A percentile compares a stretch with the other conserved stretches of the same genome.
Conservation (phyloP, 2,797 vertebrate species). For the Balearica regulorum region DNA sequence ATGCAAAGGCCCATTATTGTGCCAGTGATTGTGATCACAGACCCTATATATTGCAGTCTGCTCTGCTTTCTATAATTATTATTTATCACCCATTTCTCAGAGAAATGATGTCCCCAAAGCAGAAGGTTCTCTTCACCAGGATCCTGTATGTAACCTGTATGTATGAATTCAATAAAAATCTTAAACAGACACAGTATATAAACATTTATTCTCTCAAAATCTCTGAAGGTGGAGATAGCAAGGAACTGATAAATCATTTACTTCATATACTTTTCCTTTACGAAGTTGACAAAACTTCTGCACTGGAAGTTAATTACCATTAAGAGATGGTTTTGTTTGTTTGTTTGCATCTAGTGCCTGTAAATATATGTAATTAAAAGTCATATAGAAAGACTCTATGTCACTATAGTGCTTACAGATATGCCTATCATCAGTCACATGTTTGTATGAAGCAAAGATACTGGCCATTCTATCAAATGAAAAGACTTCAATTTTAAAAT, state of each 20-base stretch:
- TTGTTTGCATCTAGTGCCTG: not conserved
- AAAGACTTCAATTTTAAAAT: not conserved
- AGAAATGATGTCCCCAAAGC: slow-evolving; percentile 18
- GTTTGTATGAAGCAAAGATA: not conserved
- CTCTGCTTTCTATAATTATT: slow-evolving; percentile 52
- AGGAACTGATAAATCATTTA: not conserved
- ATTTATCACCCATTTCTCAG: slow-evolving; percentile 50
- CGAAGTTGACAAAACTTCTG: not conserved
- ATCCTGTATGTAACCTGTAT: not conserved
- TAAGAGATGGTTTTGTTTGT: not conserved
- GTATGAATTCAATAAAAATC: not conserved
- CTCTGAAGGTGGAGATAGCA: not conserved
- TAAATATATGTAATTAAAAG: not conserved
- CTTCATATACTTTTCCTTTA: not conserved
- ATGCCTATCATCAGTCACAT: not conserved
- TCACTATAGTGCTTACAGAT: not conserved
- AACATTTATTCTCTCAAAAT: not conserved
- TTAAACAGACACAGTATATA: not conserved
- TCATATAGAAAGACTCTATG: not conserved
- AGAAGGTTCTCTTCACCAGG: not conserved
- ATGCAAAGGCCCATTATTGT: slow-evolving; percentile 58
- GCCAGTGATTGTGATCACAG: slow-evolving; percentile 55
- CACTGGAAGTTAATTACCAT: slow-evolving; percentile 7
- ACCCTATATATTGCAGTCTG: slow-evolving; percentile 22
- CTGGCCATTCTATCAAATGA: not conserved